Base-by-base conservation (phyloP, 2,113 vertebrate species). In the Myotis davidii region DNA sequence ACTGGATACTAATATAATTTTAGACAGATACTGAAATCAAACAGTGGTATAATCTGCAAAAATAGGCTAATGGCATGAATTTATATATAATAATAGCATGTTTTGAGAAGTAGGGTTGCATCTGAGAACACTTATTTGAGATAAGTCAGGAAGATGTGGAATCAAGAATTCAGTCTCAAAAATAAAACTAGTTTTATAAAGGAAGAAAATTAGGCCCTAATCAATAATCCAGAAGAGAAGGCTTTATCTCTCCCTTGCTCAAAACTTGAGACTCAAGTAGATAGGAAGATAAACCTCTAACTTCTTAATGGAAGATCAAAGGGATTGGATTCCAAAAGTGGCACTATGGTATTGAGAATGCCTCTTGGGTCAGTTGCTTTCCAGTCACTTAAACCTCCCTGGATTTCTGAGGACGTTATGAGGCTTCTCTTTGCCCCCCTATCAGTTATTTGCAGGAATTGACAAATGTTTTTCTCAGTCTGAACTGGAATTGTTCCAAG, bases 1-100 rank as follows among this genome's bases (percentile, higher is more conserved):
- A 89, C 11, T 84, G 20, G 34, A 93, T 83, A 94, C 13, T 27
- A 89, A 10, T 76, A 42, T 70, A 88, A 95, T 73, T 87, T 93
- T 52, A 69, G 20, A 64, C 10, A 83, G 48, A 94, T 72, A 25
- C 1, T 76, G 20, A 90, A 93, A 77, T 37, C 11, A 56, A 96
- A 74, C 1, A 4, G 34, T 91, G 21, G n/a, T 69, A 78, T 86
- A 73, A 91, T 73, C 37, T 94, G 34, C 8, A 39, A 84, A 29
- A 90, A 92, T 48, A 45, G 5, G 5, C 29, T 32, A 59, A 59
- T n/a, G 13, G 9, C 84, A 90, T 88, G 72, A 69, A 77, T 20
- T 85, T 81, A 61, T 6, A 76, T 48, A 86, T 34, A 56, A 84
- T 3, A 67, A 32, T 23, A 86, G 54, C 37, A 70, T 65, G 42